Evolutionary conservation across 2,888 invertebrate species (phyloP).

Genomic region (Acronicta alni): DNA sequence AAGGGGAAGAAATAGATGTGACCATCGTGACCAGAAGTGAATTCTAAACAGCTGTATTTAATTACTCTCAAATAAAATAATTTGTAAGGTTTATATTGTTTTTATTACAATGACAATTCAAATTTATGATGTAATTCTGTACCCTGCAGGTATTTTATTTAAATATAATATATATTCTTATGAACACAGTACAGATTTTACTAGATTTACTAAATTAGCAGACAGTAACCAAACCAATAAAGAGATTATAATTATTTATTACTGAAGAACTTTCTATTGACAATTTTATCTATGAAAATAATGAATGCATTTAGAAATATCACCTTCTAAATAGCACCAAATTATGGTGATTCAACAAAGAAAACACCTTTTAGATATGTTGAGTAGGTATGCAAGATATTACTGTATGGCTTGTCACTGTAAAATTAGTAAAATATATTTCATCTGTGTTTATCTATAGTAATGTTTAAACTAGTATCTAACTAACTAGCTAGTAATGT

Average conservation of each 20-base stretch:
- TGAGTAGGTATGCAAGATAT: neutral
- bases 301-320: neutral
- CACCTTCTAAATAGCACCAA: slow-evolving; percentile 2
- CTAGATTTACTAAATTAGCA: too few species aligned
- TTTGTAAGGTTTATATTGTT: slow-evolving; percentile 53
- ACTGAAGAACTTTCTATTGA: too few species aligned
- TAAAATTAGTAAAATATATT: slow-evolving; percentile 18
- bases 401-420: slow-evolving; percentile 9
- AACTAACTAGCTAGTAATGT: neutral
- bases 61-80: slow-evolving; percentile 63
- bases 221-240: too few species aligned
- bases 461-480: neutral
- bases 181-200: neutral
- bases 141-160: neutral
- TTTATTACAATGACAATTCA: slow-evolving; percentile 45
- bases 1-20: slow-evolving; percentile 85
- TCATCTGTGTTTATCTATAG: neutral
- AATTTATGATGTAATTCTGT: neutral
- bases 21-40: slow-evolving; percentile 24
- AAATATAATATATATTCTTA: neutral
- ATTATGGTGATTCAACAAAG: slow-evolving; percentile 4
- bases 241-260: too few species aligned
- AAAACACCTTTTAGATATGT: slow-evolving; percentile 30
- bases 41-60: slow-evolving; percentile 37
- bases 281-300: too few species aligned